Base-by-base conservation (phyloP, 2,888 invertebrate genomes). In the Cantharis lateralis region DNA sequence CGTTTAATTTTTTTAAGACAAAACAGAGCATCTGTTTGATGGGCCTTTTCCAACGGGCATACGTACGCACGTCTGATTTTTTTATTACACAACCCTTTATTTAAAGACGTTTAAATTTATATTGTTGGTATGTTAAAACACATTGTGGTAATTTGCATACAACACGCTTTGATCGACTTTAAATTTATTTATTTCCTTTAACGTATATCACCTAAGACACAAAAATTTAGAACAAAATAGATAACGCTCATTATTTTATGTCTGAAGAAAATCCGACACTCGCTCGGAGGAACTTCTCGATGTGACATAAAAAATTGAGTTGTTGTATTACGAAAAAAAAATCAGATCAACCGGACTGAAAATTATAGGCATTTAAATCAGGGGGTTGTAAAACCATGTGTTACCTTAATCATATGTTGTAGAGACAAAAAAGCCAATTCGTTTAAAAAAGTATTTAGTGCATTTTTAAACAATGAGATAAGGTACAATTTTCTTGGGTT, bases 91-190 rank as follows among this genome's bases (percentile, higher is more conserved):
- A 79, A 79, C 78, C 80, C 80, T 78, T 79, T 78, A 73, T 73
- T 71, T 75, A 68, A 75, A 70, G 77, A 75, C 75, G 71, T 74
- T 78, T 72, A 74, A 80, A 80, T 80, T 80, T 80, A 80, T 80
- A 75, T 78, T 74, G 74, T 78, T 74, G 79, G 75, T 77, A 78
- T 74, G 74, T 74, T 70, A 68, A 66, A 80, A 77, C 79, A 80
- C 79, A 79, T 80, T 80, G 79, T 80, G 77, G 71, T 76, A 73
- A 80, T 80, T 80, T 80, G 71, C 80, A 80, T 80, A 80, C 75
- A 73, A 79, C 79, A 77, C 73, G 74, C 71, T 79, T 78, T 77
- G 79, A 78, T 76, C 77, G 76, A 68, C 62, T 77, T 75, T 24
- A 76, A 79, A 79, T 79, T 79, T 79, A 79, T 79, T 71, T 74